Conservation (phyloP, 2,113 vertebrate species). For the Struthio camelus region DNA sequence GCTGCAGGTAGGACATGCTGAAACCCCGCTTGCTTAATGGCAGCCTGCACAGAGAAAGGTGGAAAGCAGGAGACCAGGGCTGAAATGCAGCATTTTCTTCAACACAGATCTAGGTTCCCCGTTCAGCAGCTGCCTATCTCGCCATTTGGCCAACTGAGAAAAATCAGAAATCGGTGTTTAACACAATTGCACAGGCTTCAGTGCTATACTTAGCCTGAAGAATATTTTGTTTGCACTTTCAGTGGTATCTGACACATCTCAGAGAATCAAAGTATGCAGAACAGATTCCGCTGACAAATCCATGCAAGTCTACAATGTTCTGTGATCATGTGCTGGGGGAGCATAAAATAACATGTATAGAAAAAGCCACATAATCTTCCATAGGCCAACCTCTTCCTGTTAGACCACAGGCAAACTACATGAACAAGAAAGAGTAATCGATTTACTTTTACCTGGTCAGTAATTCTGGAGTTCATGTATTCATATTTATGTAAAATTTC, state of each 20-base stretch:
- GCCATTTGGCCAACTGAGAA: not conserved
- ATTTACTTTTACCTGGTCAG: not conserved
- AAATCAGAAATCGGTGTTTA: not conserved
- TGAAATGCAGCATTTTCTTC: not conserved
- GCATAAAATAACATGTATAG: not conserved
- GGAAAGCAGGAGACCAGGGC: not conserved
- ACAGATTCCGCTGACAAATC: not conserved
- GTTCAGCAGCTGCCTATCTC: not conserved
- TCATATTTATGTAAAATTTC: not conserved
- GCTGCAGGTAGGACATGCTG: rapidly evolving
- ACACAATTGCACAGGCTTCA: not conserved
- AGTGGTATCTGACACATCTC: not conserved
- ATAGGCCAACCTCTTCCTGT: not conserved
- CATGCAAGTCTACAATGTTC: not conserved
- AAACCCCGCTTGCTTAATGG: not conserved
- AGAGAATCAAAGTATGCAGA: not conserved
- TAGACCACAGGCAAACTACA: not conserved
- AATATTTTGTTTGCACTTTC: not conserved
- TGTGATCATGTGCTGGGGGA: not conserved
- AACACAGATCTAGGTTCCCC: not conserved
- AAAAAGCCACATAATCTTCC: not conserved
- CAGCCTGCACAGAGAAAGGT: rapidly evolving
- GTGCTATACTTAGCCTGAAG: not conserved
- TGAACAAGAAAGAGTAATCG: not conserved
- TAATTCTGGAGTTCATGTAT: not conserved